These are phyloP conservation scores for Parnassius mnemosyne DNA, from an alignment of 2,888 invertebrate species.

Conservation along the genomic window DNA sequence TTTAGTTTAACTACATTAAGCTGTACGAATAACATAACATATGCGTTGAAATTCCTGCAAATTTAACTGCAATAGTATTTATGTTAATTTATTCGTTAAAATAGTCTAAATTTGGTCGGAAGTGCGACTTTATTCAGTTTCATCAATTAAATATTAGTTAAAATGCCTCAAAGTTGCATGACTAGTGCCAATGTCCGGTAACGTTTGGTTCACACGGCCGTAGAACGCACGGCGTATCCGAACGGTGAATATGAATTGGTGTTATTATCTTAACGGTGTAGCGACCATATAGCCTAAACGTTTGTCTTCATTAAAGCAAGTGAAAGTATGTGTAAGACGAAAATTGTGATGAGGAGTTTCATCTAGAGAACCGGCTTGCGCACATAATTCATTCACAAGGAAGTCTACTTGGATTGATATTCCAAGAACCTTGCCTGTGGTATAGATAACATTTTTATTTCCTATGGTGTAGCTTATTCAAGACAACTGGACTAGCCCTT, in stretches of 20 bases:
- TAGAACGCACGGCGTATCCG: conserved; percentile 16
- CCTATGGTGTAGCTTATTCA: too few species aligned
- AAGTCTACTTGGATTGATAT: too few species aligned
- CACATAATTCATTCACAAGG: too few species aligned
- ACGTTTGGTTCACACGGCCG: conserved; percentile 23
- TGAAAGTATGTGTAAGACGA: not conserved
- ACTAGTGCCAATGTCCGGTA: conserved; percentile 31
- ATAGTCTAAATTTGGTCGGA: not conserved
- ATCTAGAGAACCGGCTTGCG: too few species aligned
- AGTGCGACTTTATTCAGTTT: not conserved
- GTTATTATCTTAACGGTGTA: conserved; percentile 16
- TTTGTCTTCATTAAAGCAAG: conserved; percentile 10
- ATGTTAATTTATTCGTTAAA: not conserved
- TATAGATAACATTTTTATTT: too few species aligned
- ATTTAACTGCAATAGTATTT: not conserved
- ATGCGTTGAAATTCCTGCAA: not conserved
- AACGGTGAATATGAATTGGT: conserved; percentile 6
- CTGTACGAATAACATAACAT: not conserved
- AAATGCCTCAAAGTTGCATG: conserved; percentile 22
- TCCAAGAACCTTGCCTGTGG: too few species aligned
- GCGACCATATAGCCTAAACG: conserved; percentile 8
- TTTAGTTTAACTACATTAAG: not conserved
- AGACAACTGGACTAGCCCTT: too few species aligned
- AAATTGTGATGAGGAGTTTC: too few species aligned
- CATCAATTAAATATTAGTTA: conserved; percentile 10